Base-by-base conservation (phyloP, 2,888 invertebrate genomes). In the Melinaea marsaeus region DNA sequence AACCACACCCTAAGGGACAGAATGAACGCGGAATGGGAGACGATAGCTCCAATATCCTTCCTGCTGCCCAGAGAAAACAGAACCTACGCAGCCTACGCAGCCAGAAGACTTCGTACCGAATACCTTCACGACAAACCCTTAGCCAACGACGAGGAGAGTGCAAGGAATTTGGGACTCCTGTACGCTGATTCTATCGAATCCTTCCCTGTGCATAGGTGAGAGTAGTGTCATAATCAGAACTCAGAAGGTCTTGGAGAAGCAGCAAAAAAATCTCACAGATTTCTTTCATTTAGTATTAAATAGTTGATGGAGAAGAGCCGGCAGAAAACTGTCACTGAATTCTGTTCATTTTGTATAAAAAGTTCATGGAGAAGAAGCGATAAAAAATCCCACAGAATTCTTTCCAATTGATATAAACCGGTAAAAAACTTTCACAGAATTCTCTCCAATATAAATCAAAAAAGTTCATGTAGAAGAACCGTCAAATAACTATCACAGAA, bases 41-140 rank as follows among this genome's bases (percentile, higher is more conserved):
- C 81, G 48, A 70, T 93, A 13, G 94, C 94, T 0, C 95, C 95
- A 0, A 92, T 94, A 34, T 90, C 92, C 4, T 95, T 95, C 73
- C 92, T 92, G 65, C 92, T 95, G 69, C 90, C 92, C 5, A 85
- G 90, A 4, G 90, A 91, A 0, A 86, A 91, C 63, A 88, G 93
- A 7, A 57, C 55, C 4, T 37, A 57, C 3, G 45, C 57, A 11
- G 32, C 60, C 5, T 7, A 47, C 2, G 32, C 9, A 2, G 57
- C 55, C 9, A 59, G 58, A 34, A 51, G 58, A 33, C 62, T 70
- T 33, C 69, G 78, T 74, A 72, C 74, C 78, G 60, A 56, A 46
- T 71, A 83, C 75, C 81, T 86, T 79, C 81, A 80, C 76, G 75
- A 79, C 75, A 75, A 70, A 58, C 69, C 60, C 34, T 57, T 67